phyloP scores from a whole-genome alignment of 2,888 invertebrate genomes.

The Watsonalla cultraria region DNA sequence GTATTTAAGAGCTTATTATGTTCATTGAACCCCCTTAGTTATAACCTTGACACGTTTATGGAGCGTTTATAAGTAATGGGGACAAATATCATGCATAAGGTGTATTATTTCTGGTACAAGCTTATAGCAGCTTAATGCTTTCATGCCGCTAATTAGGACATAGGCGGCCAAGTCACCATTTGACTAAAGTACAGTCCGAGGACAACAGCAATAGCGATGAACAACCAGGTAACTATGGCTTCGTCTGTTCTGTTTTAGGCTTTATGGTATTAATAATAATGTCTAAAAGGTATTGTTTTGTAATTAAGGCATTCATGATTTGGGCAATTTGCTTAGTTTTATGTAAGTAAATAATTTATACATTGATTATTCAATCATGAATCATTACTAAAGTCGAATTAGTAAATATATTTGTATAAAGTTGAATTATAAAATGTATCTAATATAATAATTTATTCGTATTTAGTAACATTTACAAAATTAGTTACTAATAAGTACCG shows the following conservation, averaged over 20 bases:
- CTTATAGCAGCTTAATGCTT: slow-evolving; percentile 41
- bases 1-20: not conserved
- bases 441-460: no score
- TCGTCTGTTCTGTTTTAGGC: not conserved
- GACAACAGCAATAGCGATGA: slow-evolving; percentile 84
- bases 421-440: no score
- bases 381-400: no score
- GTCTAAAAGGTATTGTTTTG: not conserved
- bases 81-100: not conserved
- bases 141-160: slow-evolving; percentile 65
- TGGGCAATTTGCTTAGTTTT: no score
- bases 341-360: no score
- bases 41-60: not conserved
- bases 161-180: slow-evolving; percentile 72
- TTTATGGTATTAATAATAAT: not conserved
- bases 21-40: not conserved
- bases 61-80: no score
- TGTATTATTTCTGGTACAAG: slow-evolving; percentile 3
- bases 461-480: no score
- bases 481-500: no score
- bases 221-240: slow-evolving; percentile 42
- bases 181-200: slow-evolving; percentile 81
- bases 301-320: no score
- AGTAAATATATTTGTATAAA: no score
- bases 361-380: no score